These are phyloP conservation scores for Drosophila novamexicana DNA, from an alignment of 1,140 invertebrate genomes.

Conservation along the genomic window DNA sequence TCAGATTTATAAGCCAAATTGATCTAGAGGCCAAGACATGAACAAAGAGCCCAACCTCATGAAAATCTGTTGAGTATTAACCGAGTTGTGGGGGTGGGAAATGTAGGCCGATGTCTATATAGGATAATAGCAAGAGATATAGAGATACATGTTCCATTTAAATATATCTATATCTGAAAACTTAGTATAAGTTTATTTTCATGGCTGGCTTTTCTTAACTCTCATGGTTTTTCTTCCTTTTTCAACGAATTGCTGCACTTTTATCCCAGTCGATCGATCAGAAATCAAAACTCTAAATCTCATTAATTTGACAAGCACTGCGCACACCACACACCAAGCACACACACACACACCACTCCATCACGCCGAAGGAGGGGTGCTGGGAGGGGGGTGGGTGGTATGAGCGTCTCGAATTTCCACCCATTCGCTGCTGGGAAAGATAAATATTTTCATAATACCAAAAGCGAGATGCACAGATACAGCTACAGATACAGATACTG, in stretches of 20 bases:
- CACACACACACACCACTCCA: slow-evolving; percentile 17
- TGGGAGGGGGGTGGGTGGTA: not conserved
- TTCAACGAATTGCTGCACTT: slow-evolving; percentile 2
- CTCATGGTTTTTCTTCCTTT: not conserved
- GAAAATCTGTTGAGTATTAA: too few relatives aligned
- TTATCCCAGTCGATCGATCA: slow-evolving; percentile 68
- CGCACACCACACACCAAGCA: slow-evolving; percentile 31
- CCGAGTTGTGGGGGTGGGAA: too few relatives aligned
- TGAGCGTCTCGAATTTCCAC: slow-evolving; percentile 35
- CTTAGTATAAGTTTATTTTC: too few relatives aligned
- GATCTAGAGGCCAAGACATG: too few relatives aligned
- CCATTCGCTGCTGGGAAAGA: slow-evolving; percentile 59
- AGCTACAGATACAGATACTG: slow-evolving; percentile 19
- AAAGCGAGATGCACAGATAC: slow-evolving; percentile 21
- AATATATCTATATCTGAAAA: too few relatives aligned
- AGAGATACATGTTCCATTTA: too few relatives aligned
- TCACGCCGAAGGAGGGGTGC: not conserved
- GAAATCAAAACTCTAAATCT: slow-evolving; percentile 77
- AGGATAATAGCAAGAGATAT: too few relatives aligned
- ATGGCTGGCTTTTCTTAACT: not conserved
- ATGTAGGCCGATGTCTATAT: too few relatives aligned
- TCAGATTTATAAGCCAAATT: too few relatives aligned
- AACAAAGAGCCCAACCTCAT: too few relatives aligned
- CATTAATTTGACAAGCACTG: slow-evolving; percentile 74
- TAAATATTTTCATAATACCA: slow-evolving; percentile 67